Base-by-base conservation (phyloP, 2,888 invertebrate species). In the Drosophila putrida region DNA sequence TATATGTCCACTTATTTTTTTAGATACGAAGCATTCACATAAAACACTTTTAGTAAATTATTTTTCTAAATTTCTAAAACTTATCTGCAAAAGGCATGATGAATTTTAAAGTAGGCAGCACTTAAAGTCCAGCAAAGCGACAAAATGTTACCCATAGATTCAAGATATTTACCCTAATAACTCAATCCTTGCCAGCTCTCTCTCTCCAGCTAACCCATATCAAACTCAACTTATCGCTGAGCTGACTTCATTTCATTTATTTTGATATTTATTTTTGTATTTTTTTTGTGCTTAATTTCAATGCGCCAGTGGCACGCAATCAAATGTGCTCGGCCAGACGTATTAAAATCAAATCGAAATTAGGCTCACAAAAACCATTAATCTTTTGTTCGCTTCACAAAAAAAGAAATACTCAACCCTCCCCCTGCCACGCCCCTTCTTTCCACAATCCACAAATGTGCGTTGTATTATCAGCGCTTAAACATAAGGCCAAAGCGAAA, bases 301-400 rank as follows among this genome's bases (percentile, higher is more conserved):
- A 55, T 75, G 44, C 41, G 28, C 38, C 61, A 50, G 49, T 72
- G 69, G 44, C 47, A 60, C 47, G 64, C 80, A 62, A 76, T 74
- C 82, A 62, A 71, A 80, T 74, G 71, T 79, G 75, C 27, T 68
- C 51, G 68, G 58, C 64, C 74, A 77, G 75, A 66, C 71, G 71
- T 68, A 74, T 79, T 78, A 74, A 69, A 78, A 80, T 81, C 88
- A 85, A 83, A 88, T 82, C 83, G 88, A 83, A 83, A 83, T 88
- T 83, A 83, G 88, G 82, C 67, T 51, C 68, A 85, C 75, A 75
- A 71, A 63, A 67, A 47, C 78, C 80, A 83, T 83, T 84, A 81
- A 81, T 82, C 82, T 87, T 81, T 54, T 59, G 72, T 60, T 44
- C 50, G 68, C 74, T 55, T 28, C 55, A 33, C 46, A 47, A 20